Conservation (phyloP, 2,888 invertebrate genomes). For the Macrophya alboannulata region DNA sequence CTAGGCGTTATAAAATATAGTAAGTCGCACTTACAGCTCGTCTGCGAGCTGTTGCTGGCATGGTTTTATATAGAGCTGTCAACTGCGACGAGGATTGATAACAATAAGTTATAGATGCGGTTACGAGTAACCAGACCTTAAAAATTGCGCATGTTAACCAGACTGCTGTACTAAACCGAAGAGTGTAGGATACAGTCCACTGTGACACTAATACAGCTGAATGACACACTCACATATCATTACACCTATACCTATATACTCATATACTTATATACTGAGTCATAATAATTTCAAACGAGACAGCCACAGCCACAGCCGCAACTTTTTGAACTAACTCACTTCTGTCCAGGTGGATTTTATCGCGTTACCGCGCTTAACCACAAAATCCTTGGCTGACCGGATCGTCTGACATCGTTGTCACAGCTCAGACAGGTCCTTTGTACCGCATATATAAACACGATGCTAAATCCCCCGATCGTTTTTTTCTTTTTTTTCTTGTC, state of each 20-base stretch:
- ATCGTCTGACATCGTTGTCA: slow-evolving; percentile 50
- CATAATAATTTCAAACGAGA: background rate
- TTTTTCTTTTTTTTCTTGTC: background rate
- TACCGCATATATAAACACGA: background rate
- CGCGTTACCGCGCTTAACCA: slow-evolving; percentile 39
- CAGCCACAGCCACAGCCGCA: slow-evolving; percentile 15
- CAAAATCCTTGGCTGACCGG: slow-evolving; percentile 53
- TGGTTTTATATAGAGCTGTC: slow-evolving; percentile 2
- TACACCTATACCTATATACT: background rate
- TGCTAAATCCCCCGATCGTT: background rate
- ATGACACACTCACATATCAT: background rate
- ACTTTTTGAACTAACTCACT: slow-evolving; percentile 27
- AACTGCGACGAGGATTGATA: slow-evolving; percentile 42
- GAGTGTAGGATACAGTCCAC: background rate
- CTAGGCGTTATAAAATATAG: background rate
- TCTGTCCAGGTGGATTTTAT: slow-evolving; percentile 53
- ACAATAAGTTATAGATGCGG: slow-evolving; percentile 52
- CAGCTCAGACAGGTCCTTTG: slow-evolving; percentile 12
- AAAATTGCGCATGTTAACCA: slow-evolving; percentile 52
- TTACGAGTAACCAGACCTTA: slow-evolving; percentile 47
- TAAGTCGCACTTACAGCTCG: background rate
- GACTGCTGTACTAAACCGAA: slow-evolving; percentile 27
- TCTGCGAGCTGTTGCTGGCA: background rate
- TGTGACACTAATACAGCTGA: background rate
- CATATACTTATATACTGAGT: background rate